Evolutionary conservation across 2,113 vertebrate genomes (phyloP).

Genomic region (Phainopepla nitens): DNA sequence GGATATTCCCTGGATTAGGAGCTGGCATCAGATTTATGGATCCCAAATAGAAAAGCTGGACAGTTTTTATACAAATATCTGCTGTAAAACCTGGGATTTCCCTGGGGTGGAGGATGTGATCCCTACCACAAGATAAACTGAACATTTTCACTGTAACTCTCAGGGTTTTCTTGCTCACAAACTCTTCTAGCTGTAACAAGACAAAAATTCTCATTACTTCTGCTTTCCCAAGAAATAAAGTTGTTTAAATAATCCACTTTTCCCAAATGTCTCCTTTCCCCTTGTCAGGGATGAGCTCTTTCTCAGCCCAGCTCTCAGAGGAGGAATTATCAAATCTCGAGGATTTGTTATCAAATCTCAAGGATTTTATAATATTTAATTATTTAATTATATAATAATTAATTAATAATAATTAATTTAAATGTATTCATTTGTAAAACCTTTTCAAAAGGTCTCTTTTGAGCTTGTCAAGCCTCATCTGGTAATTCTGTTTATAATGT

Average conservation of each 20-base stretch:
- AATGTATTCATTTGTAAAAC: neutral
- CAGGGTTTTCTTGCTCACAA: neutral
- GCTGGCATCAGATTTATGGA: neutral
- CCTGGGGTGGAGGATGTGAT: neutral
- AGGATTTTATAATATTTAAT: too few relatives aligned
- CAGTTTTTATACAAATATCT: neutral
- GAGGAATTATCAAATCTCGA: neutral
- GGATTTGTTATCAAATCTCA: neutral
- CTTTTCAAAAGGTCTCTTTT: neutral
- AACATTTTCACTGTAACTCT: neutral
- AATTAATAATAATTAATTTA: neutral
- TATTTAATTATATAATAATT: too few relatives aligned
- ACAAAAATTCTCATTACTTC: neutral
- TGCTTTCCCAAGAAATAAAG: neutral
- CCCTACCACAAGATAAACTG: rapidly evolving
- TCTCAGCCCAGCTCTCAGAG: neutral
- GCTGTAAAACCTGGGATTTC: neutral
- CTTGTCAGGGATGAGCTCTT: neutral
- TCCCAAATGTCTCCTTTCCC: neutral
- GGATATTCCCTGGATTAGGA: neutral
- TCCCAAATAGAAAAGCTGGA: neutral
- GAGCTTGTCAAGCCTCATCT: neutral
- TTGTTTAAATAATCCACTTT: neutral
- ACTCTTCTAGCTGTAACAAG: neutral
- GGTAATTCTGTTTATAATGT: neutral